Percentiles rank a stretch among this genome's conserved stretches.
Conservation (phyloP, 2,113 vertebrate species). For the Neogale vison region DNA sequence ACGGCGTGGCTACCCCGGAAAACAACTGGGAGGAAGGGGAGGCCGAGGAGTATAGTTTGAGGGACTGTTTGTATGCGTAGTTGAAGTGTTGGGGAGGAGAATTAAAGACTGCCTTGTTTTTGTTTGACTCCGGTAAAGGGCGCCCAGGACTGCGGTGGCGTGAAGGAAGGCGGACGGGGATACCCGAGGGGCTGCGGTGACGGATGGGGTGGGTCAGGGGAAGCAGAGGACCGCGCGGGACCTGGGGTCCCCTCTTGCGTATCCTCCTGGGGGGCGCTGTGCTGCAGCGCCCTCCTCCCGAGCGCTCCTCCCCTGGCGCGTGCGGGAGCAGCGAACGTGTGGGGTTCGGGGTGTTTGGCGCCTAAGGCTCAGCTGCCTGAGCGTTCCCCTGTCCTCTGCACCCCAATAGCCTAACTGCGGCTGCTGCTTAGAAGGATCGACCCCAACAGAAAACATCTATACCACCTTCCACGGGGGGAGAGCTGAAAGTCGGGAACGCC, state of each 20-base stretch:
- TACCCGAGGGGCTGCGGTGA: background rate
- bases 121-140: background rate
- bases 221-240: background rate
- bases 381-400: background rate
- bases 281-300: fast-evolving
- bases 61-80: slow-evolving; percentile 38
- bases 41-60: background rate
- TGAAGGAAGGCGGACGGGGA: background rate
- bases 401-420: background rate
- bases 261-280: background rate
- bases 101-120: slow-evolving; percentile 68
- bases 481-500: background rate
- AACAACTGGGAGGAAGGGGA: background rate
- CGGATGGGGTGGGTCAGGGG: fast-evolving
- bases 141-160: background rate
- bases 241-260: background rate
- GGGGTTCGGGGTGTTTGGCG: background rate
- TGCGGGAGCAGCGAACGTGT: fast-evolving
- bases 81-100: background rate
- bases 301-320: background rate
- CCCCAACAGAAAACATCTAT: background rate
- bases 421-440: background rate
- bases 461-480: background rate
- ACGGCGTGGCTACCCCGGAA: background rate
- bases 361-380: background rate